A percentile compares a stretch with the other conserved stretches of the same genome.
Conservation (phyloP, 2,797 vertebrate genomes). For the Linurgus olivaceus region DNA sequence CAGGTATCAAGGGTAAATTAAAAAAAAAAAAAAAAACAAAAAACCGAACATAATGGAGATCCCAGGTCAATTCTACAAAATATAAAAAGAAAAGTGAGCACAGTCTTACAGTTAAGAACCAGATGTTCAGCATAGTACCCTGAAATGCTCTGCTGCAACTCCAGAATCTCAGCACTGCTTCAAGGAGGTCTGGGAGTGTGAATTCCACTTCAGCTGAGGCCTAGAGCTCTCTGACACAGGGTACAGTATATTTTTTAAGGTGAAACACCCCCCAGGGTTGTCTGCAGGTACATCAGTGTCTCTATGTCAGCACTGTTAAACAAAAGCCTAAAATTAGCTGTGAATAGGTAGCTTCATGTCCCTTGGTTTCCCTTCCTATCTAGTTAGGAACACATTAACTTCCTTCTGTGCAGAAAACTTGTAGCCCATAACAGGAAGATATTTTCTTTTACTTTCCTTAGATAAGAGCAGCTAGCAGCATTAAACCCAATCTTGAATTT, state of each 20-base stretch:
- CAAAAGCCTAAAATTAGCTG: neutral
- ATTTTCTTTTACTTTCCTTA: neutral
- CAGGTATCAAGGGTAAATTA: neutral
- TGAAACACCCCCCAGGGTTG: neutral
- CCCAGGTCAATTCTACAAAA: neutral
- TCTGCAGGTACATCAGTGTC: neutral
- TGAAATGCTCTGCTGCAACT: neutral
- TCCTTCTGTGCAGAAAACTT: neutral
- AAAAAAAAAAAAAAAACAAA: neutral
- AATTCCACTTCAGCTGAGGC: neutral
- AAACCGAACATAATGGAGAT: neutral
- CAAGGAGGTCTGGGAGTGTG: neutral
- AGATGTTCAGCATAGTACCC: neutral
- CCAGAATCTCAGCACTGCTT: neutral
- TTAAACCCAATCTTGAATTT: neutral
- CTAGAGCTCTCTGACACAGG: neutral
- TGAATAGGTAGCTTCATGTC: neutral
- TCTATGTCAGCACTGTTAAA: neutral
- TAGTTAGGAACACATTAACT: neutral
- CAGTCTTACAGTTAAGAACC: neutral
- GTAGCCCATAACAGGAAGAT: neutral
- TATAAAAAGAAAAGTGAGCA: neutral
- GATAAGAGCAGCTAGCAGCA: neutral
- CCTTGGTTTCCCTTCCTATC: neutral
- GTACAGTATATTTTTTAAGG: neutral